Evolutionary conservation across 2,888 invertebrate genomes (phyloP).

Genomic region (Xestia ashworthii): DNA sequence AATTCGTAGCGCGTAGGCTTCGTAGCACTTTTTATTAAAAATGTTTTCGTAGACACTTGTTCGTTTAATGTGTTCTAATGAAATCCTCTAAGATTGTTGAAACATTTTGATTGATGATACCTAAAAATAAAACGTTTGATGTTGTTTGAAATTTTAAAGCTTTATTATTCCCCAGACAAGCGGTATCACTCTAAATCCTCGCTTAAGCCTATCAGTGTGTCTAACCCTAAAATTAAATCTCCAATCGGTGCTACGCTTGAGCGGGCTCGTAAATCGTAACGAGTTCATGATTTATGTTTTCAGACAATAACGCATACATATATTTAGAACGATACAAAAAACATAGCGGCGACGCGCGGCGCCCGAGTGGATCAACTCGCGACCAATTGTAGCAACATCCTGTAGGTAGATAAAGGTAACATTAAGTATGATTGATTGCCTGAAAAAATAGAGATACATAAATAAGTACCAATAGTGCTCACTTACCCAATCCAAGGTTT

Average conservation of each 20-base stretch:
- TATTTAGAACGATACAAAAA: constrained; percentile 81
- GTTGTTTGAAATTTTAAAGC: constrained; percentile 46
- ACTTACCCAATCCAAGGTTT: neutral
- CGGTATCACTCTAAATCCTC: constrained; percentile 64
- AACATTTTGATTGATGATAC: constrained; percentile 45
- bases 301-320: constrained; percentile 76
- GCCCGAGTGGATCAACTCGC: constrained; percentile 55
- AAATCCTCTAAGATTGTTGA: constrained; percentile 34
- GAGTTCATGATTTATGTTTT: constrained; percentile 89
- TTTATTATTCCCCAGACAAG: constrained; percentile 54
- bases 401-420: constrained; percentile 26
- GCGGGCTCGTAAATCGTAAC: constrained; percentile 88
- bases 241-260: constrained; percentile 83
- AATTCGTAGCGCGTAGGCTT: constrained; percentile 6
- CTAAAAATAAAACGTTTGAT: constrained; percentile 63
- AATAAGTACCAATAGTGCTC: neutral
- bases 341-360: constrained; percentile 69
- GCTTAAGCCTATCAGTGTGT: constrained; percentile 77
- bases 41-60: constrained; percentile 10
- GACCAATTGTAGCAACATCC: constrained; percentile 44
- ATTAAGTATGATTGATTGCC: neutral
- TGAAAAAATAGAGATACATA: constrained; percentile 3
- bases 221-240: constrained; percentile 83
- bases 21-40: constrained; percentile 2
- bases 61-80: constrained; percentile 14